Base-by-base conservation (phyloP, 2,888 invertebrate species). In the Sinohyriopsis cumingii region DNA sequence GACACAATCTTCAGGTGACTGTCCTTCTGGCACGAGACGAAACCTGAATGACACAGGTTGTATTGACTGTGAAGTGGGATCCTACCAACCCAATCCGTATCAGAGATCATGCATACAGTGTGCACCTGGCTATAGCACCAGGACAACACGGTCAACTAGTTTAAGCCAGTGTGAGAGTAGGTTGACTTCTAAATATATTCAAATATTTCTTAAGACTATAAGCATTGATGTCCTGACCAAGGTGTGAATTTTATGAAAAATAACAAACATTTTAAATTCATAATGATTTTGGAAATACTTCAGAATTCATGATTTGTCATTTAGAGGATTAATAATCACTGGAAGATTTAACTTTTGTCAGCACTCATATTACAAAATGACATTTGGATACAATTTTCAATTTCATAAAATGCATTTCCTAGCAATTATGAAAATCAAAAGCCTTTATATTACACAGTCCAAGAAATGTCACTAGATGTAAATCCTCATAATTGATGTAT, bases 51-150 rank as follows among this genome's bases (percentile, higher is more conserved):
- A 79, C 28, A 71, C 72, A 6, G 68, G 61, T 0, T 98, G 97
- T 88, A 91, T 93, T 55, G 93, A 94, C 20, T 98, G 98, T 86
- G 94, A 84, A 1, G 61, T 83, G 3, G 90, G 90, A 45, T 74
- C 82, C 15, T 90, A 88, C 73, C 90, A 90, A 76, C 77, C 84
- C 20, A 63, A 79, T 19, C 65, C 82, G 6, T 88, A 84, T 56
- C 95, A 97, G 65, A 60, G 24, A 1, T 28, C 20, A 6, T 80
- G 80, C 68, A n/a, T 61, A 18, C 18, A 12, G 6, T 80, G 80
- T 72, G 54, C 63, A 22, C 7, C 9, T n/a, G 55, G 28, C 19
- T 63, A 56, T 6, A 66, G 68, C 55, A 71, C 70, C 5, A 63
- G 69, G 53, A 59, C 54, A 19, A 57, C 33, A 3, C 55, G 55